Evolutionary conservation across 1,140 invertebrate species (phyloP), one percentile per base, ranked within the genome.

Genomic region (Drosophila albomicans): DNA sequence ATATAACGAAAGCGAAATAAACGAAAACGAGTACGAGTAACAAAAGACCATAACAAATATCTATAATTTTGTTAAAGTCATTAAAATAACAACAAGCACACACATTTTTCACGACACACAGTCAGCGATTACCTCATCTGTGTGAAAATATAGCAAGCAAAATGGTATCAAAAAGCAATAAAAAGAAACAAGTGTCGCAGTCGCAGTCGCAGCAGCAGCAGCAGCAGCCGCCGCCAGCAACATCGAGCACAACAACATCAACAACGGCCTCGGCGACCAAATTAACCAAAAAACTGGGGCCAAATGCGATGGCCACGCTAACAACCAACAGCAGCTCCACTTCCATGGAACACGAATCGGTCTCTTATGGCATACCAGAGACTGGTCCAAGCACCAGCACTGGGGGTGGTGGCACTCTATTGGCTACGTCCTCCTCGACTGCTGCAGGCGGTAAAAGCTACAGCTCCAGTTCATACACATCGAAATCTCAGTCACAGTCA

Each of bases 141-240:
- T 84, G 85, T 81, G 72, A 82, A 75, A 70, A 69, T 61, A 64
- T 54, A 52, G 38, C 67, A 46, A 75, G 35, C 79, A 85, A 85
- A 91, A 91, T 91, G 90, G 90, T 91, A 78, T 91, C 90, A 79
- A 91, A 91, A 90, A 90, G 75, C 68, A 87, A 79, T 78, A 91
- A 91, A 85, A 91, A 91, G 76, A 91, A 91, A 79, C 82, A 91
- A 85, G 82, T 89, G 85, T 89, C 85, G 72, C 82, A 78, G 66
- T 64, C 66, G 56, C 62, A 69, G 64, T 35, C 11, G 49, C 62
- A 61, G 63, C 57, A 62, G 52, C 16, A 66, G 49, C 16, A 66
- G 49, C 54, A 65, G 68, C 69, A 76, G 51, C 32, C 32, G 71
- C 63, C 59, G 68, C 82, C 74, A 74, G 82, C 80, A 38, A 82